These are phyloP conservation scores for Eupithecia insigniata DNA, from an alignment of 2,888 invertebrate species.

Conservation along the genomic window DNA sequence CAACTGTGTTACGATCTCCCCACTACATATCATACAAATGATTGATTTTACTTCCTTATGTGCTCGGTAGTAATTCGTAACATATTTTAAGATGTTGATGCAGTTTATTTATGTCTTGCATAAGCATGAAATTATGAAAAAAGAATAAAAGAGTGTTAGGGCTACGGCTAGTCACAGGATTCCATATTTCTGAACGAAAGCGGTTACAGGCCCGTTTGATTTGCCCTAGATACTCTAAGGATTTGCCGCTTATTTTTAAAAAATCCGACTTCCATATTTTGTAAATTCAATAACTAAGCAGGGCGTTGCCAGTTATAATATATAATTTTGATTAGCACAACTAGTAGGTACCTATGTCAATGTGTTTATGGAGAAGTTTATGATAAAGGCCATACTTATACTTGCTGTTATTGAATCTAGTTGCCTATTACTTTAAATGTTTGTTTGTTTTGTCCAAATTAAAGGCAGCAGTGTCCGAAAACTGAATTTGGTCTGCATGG, in stretches of 20 bases:
- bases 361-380: background rate
- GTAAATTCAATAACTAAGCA: background rate
- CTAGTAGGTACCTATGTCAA: background rate
- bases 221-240: too few relatives aligned
- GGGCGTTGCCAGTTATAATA: background rate
- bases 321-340: background rate
- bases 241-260: background rate
- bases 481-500: too few relatives aligned
- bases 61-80: background rate
- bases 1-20: background rate
- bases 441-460: too few relatives aligned
- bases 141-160: background rate
- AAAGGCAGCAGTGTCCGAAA: too few relatives aligned
- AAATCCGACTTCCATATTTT: background rate
- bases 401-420: too few relatives aligned
- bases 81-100: background rate
- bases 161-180: background rate
- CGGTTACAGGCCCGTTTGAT: background rate
- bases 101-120: background rate
- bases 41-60: background rate
- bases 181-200: constrained; percentile 6
- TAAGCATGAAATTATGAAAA: background rate
- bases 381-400: too few relatives aligned
- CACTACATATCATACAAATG: background rate
- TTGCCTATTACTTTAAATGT: too few relatives aligned